phyloP scores from a whole-genome alignment of 2,797 vertebrate genomes.

The Naso thynnoides region DNA sequence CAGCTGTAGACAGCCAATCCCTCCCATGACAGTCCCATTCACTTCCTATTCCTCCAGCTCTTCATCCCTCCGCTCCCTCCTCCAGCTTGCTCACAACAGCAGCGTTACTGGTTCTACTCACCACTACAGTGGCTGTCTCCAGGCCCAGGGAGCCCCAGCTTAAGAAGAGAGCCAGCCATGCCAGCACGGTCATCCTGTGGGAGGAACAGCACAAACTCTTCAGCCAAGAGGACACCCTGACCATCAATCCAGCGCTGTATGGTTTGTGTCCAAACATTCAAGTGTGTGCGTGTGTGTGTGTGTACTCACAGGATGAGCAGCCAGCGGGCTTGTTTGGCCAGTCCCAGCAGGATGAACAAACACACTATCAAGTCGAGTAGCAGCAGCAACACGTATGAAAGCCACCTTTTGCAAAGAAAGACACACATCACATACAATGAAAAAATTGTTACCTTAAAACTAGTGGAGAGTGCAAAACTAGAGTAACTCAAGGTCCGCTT shows the following conservation, averaged over 20 bases:
- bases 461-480: neutral
- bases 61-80: conserved; percentile 11
- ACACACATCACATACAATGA: conserved; percentile 14
- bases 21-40: conserved; percentile 45
- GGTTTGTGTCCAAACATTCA: conserved; percentile 25
- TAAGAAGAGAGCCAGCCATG: conserved; percentile 91
- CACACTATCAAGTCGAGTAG: conserved; percentile 91
- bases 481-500: neutral
- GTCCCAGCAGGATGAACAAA: conserved; percentile 92
- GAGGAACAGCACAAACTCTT: conserved; percentile 51
- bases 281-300: conserved; percentile 17
- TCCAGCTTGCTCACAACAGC: conserved; percentile 11
- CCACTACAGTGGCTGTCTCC: conserved; percentile 92
- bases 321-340: conserved; percentile 94
- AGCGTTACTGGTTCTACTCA: conserved; percentile 71
- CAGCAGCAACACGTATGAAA: conserved; percentile 90
- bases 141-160: conserved; percentile 94
- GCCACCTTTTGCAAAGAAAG: conserved; percentile 84
- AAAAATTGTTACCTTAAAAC: neutral
- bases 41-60: conserved; percentile 26
- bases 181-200: conserved; percentile 91
- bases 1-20: conserved; percentile 33
- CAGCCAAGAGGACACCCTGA: conserved; percentile 43
- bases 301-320: conserved; percentile 91
- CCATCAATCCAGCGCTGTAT: conserved; percentile 24